Evolutionary conservation across 1,140 invertebrate species (phyloP).

Genomic region (Plectrocnemia conspersa): DNA sequence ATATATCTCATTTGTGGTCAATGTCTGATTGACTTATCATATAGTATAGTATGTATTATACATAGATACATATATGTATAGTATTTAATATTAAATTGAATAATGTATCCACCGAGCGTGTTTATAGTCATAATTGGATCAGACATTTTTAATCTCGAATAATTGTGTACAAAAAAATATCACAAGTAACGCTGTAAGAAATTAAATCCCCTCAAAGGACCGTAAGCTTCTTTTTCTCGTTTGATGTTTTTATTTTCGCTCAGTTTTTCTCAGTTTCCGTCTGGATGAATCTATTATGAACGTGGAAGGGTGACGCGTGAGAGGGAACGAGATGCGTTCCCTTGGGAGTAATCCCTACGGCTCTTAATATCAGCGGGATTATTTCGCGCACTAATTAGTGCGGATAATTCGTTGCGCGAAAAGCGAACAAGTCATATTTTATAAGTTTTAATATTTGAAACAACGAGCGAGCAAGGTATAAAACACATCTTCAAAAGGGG

Average conservation of each 20-base stretch:
- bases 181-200: conserved; percentile 23
- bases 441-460: conserved; percentile 9
- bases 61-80: conserved; percentile 1
- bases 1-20: too few species aligned
- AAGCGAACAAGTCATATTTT: conserved; percentile 11
- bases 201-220: conserved; percentile 24
- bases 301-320: conserved; percentile 17
- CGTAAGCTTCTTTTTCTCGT: conserved; percentile 12
- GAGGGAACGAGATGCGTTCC: conserved; percentile 14
- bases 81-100: not conserved
- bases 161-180: conserved; percentile 14
- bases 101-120: too few species aligned
- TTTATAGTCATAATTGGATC: conserved; percentile 11
- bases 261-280: conserved; percentile 23
- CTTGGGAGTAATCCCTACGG: conserved; percentile 20
- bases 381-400: conserved; percentile 33
- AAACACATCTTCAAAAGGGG: too few species aligned
- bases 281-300: conserved; percentile 13
- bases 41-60: not conserved
- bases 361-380: conserved; percentile 31
- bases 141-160: conserved; percentile 26
- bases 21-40: not conserved
- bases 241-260: conserved; percentile 23
- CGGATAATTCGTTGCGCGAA: conserved; percentile 12
- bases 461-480: not conserved